phyloP scores from a whole-genome alignment of 1,140 invertebrate genomes.

The Drosophila equinoxialis region DNA sequence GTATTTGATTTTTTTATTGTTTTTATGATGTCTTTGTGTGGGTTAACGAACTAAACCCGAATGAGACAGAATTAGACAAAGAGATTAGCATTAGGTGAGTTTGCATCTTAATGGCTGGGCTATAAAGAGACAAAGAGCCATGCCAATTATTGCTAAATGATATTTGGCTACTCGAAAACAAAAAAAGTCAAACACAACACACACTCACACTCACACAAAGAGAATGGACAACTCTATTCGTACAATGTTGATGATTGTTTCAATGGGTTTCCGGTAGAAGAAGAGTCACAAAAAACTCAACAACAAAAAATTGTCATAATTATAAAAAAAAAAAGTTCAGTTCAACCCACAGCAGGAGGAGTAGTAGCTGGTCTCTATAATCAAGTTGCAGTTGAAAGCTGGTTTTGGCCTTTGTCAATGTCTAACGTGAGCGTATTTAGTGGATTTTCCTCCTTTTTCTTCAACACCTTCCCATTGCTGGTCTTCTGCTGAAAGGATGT shows the following conservation, averaged over 20 bases:
- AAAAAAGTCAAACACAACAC: background rate
- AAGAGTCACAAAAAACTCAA: background rate
- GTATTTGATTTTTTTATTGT: slow-evolving; percentile 17
- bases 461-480: slow-evolving; percentile 37
- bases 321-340: background rate
- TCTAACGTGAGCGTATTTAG: slow-evolving; percentile 61
- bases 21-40: slow-evolving; percentile 37
- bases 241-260: background rate
- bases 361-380: background rate
- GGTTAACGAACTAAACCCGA: slow-evolving; percentile 56
- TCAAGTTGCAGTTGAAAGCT: background rate
- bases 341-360: background rate
- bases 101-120: slow-evolving; percentile 41
- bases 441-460: slow-evolving; percentile 32
- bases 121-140: slow-evolving; percentile 42
- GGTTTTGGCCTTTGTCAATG: background rate
- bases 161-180: slow-evolving; percentile 57
- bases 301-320: background rate
- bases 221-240: background rate
- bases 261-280: slow-evolving; percentile 34
- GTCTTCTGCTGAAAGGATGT: slow-evolving; percentile 26
- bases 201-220: background rate
- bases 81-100: slow-evolving; percentile 45
- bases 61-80: background rate
- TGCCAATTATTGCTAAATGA: slow-evolving; percentile 73